Evolutionary conservation across 92 coral and sea anemone genomes (phyloP).

Genomic region (Hydrozoanthus gracilis): DNA sequence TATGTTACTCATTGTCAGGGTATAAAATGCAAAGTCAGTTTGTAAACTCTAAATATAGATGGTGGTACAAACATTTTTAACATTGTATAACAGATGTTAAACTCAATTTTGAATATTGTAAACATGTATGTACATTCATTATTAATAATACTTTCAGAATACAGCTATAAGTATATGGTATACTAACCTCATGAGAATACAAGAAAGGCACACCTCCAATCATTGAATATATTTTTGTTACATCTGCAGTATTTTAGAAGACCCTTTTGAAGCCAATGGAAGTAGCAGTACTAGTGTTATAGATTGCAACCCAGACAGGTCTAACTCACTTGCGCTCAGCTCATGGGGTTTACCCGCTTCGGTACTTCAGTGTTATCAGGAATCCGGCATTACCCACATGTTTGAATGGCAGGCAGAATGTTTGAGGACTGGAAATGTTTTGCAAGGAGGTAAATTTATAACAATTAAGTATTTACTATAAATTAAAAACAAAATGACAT

Average conservation of each 20-base stretch:
- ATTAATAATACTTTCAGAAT: no score
- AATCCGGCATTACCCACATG: slow-evolving; percentile 91
- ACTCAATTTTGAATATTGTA: no score
- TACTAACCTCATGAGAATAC: neutral
- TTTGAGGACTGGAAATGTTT: slow-evolving; percentile 91
- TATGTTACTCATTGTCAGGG: no score
- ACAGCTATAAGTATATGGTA: no score
- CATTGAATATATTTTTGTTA: neutral
- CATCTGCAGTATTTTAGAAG: slow-evolving; percentile 24
- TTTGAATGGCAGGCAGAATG: slow-evolving; percentile 99
- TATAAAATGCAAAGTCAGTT: no score
- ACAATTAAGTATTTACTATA: neutral
- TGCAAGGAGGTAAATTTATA: slow-evolving; percentile 80
- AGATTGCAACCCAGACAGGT: slow-evolving; percentile 57
- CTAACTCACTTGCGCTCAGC: slow-evolving; percentile 67
- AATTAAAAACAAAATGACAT: neutral
- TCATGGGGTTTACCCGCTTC: slow-evolving; percentile 96
- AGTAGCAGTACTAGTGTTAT: slow-evolving; percentile 54
- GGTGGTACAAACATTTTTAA: no score
- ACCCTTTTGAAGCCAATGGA: slow-evolving; percentile 19
- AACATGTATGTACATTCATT: no score
- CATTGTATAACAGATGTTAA: no score
- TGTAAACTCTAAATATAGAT: no score
- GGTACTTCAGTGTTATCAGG: slow-evolving; percentile 76
- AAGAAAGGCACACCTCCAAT: no score